Conservation (phyloP, 2,888 invertebrate genomes). For the Pardosa pseudoannulata region DNA sequence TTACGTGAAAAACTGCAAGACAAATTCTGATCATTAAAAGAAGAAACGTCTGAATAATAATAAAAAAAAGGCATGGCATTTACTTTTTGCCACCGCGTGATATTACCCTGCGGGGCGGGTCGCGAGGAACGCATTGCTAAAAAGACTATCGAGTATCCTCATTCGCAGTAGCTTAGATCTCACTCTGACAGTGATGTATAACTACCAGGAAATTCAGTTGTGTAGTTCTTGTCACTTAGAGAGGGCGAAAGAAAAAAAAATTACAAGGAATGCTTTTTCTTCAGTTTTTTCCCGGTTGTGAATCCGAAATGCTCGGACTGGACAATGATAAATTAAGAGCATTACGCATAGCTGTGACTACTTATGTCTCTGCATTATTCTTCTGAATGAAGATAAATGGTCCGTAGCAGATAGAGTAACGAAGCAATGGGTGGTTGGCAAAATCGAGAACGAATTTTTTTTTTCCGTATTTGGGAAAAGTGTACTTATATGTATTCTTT, state of each 20-base stretch:
- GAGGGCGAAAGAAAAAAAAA: not conserved
- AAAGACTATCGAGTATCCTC: not conserved
- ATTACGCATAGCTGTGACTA: not conserved
- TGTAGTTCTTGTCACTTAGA: not conserved
- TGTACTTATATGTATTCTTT: no score
- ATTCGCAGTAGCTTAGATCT: not conserved
- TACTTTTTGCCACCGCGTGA: not conserved
- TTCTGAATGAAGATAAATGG: not conserved
- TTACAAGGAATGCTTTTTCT: not conserved
- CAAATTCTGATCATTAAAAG: not conserved
- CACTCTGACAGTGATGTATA: slow-evolving; percentile 46
- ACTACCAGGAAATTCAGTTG: slow-evolving; percentile 37
- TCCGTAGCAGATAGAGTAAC: not conserved
- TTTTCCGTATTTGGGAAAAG: no score
- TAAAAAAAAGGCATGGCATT: no score
- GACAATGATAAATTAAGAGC: slow-evolving; percentile 7
- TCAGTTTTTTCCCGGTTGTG: not conserved
- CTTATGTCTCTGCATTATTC: not conserved
- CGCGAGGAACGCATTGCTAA: not conserved
- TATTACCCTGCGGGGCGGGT: not conserved
- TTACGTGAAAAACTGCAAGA: not conserved
- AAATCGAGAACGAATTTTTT: not conserved
- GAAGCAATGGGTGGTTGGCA: not conserved
- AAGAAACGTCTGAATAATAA: not conserved
- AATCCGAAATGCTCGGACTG: not conserved